Evolutionary conservation across 2,888 invertebrate species (phyloP), one percentile per base, ranked within the genome.

Genomic region (Camptogramma bilineatum): DNA sequence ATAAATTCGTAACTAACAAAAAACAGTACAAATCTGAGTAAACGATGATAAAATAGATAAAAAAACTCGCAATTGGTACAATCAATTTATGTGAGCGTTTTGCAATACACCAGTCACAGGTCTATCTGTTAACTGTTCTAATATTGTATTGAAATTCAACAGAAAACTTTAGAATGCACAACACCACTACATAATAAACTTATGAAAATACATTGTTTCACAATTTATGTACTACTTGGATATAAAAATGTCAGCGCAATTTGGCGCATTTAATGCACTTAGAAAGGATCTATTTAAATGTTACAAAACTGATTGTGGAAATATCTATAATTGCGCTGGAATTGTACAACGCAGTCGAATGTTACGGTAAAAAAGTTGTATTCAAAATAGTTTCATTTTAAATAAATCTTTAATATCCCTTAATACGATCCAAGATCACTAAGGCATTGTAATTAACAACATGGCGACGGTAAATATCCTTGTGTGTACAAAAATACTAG

Each of bases 171-270:
- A 61, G 69, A 74, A 68, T 73, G 73, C 71, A 76, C 75, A 76
- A 77, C 70, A 74, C 68, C 18, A 60, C 68, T 70, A 61, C 42
- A 42, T 68, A n/a, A 76, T 66, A 77, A 76, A 66, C 71, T 66
- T 70, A 71, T 51, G 73, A 69, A 71, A 71, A 73, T 66, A 77
- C 47, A 58, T 65, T 62, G 57, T 62, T 62, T 62, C 19, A 66
- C 61, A 66, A 53, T 65, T 64, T 54, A 68, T 60, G 61, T 55
- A 62, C 67, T 62, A 63, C 39, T 56, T 55, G 55, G 21, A 48
- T 62, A 62, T 54, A 61, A 52, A 56, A 59, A 51, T 51, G 56
- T 52, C 60, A 44, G 57, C 60, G 57, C 58, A 44, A 24, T 58
- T 54, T 47, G 39, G 34, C 61, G 62, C 66, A 66, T 66, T 62